Evolutionary conservation across 2,797 vertebrate species (phyloP).

Genomic region (Parotocinclus haroldoi): DNA sequence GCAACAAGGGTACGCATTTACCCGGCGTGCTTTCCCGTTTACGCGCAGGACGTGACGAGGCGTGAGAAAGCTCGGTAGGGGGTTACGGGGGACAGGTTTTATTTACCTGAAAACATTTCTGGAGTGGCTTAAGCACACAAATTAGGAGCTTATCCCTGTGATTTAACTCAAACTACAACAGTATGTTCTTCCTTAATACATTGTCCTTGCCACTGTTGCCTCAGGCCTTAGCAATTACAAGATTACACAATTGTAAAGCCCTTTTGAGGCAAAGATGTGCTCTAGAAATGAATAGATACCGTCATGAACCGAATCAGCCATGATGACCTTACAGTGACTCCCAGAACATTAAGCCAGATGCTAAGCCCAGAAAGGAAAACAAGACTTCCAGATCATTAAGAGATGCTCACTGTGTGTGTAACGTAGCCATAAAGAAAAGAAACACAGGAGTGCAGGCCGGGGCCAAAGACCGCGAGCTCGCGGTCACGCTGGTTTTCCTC

Average conservation of each 20-base stretch:
- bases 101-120: background rate
- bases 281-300: too few relatives aligned
- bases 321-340: constrained; percentile 20
- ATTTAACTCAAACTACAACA: too few relatives aligned
- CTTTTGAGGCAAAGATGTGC: too few relatives aligned
- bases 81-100: background rate
- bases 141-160: too few relatives aligned
- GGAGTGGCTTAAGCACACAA: background rate
- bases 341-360: background rate
- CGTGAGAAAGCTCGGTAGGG: constrained; percentile 5
- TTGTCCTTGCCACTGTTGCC: too few relatives aligned
- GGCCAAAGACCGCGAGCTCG: constrained; percentile 12
- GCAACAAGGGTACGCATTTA: background rate
- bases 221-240: too few relatives aligned
- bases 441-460: constrained; percentile 5
- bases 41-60: constrained; percentile 1
- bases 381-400: constrained; percentile 23
- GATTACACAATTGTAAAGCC: too few relatives aligned
- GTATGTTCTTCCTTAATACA: too few relatives aligned
- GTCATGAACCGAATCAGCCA: background rate
- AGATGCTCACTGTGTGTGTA: constrained; percentile 21
- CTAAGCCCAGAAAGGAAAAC: constrained; percentile 19
- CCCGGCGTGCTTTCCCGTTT: background rate
- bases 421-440: constrained; percentile 26
- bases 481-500: constrained; percentile 24